Base-by-base conservation (phyloP, 2,113 vertebrate genomes). In the Casuarius casuarius region DNA sequence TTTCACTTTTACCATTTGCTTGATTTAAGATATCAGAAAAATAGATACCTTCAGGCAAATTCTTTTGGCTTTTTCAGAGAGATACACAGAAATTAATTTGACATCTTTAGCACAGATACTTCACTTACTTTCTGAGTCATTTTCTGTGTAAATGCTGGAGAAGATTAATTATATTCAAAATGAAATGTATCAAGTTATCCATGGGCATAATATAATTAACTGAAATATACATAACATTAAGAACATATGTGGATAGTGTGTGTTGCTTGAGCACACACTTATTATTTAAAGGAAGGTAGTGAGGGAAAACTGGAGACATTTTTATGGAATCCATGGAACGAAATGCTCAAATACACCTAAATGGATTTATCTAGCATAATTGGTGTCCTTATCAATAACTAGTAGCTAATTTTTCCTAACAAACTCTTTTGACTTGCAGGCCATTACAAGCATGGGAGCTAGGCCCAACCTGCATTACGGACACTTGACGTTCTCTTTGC, bases 71-170 rank as follows among this genome's bases (percentile, higher is more conserved):
- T 88, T 88, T 91, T 59, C 44, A 76, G 66, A 74, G 44, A 40
- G 10, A 59, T 5, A 65, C 4, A 65, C 16, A 66, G n/a, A 87
- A 84, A 91, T 35, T 67, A 89, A 84, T 87, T 81, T 89, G 61
- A 87, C 74, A 61, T 79, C 3, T 4, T 89, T 89, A 85, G 62
- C 84, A 82, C 14, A 79, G 61, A 58, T 61, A 83, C 70, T 92
- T 94, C 62, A 33, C n/a, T 93, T 66, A 66, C 56, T 85, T 91
- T 84, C 77, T 89, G 62, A 76, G 25, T 79, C 19, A 77, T 89
- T 65, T 75, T 74, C 59, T 81, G 12, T 73, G 75, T 70, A 95
- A 78, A 62, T 81, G 16, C 8, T 89, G 68, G 48, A 75, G 68
- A 94, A 56, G 15, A 63, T 51, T 56, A 75, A 82, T 75, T 46